Percentiles rank a stretch among this genome's conserved stretches.
phyloP scores from a whole-genome alignment of 1,140 invertebrate species.

The Heliconius melpomene region DNA sequence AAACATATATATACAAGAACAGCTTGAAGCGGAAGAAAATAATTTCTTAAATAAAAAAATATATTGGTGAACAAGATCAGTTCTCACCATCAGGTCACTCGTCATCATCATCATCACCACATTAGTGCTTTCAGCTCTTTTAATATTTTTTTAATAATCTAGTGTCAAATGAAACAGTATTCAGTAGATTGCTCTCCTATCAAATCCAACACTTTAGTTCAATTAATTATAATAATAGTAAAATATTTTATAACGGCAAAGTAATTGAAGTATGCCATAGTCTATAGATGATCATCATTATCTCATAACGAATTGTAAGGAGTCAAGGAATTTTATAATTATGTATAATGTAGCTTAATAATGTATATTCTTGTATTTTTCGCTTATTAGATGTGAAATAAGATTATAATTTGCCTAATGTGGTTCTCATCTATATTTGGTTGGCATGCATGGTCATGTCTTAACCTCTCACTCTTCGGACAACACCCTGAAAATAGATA shows the following conservation, averaged over 20 bases:
- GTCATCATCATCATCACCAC: too few species aligned
- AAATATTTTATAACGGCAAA: constrained; percentile 1
- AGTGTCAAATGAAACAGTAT: too few species aligned
- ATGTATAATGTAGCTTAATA: not conserved
- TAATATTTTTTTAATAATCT: too few species aligned
- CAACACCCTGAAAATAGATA: too few species aligned
- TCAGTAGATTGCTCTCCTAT: too few species aligned
- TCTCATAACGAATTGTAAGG: constrained; percentile 16
- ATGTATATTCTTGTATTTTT: not conserved
- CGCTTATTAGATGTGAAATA: constrained; percentile 13
- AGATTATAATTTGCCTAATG: not conserved
- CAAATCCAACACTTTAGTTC: too few species aligned
- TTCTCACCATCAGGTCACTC: too few species aligned
- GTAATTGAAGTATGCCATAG: not conserved
- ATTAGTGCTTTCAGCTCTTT: too few species aligned
- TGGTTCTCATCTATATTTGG: not conserved
- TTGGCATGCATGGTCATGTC: not conserved
- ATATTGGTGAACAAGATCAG: too few species aligned
- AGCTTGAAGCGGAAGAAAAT: too few species aligned
- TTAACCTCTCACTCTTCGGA: not conserved
- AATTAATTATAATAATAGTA: not conserved
- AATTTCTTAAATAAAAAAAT: too few species aligned
- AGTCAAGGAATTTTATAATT: constrained; percentile 27
- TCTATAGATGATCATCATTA: constrained; percentile 17
- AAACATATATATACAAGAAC: too few species aligned